Conservation (phyloP, 2,113 vertebrate species). For the Dinomys branickii region DNA sequence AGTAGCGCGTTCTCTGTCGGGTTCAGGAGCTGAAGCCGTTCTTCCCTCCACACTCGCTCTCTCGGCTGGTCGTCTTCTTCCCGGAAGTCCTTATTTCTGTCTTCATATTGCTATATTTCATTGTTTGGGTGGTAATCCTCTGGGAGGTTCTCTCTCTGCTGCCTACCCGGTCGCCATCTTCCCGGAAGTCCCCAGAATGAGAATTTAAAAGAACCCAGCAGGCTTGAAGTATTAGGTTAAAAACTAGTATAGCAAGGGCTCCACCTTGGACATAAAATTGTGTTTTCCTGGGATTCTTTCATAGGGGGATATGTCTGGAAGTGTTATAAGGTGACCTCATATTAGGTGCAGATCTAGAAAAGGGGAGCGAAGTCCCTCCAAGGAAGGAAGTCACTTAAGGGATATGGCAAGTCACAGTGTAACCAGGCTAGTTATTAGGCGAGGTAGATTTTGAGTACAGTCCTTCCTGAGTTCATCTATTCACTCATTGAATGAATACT, state of each 20-base stretch:
- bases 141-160: no score
- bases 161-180: no score
- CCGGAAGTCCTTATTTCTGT: no score
- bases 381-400: slow-evolving; percentile 8
- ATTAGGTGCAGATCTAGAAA: background rate
- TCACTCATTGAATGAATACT: slow-evolving; percentile 16
- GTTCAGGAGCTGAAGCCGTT: no score
- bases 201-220: background rate
- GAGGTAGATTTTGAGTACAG: background rate
- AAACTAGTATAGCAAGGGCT: background rate
- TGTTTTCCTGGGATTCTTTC: background rate
- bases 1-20: no score
- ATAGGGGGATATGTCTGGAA: background rate
- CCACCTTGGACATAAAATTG: background rate
- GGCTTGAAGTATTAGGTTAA: background rate
- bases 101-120: no score
- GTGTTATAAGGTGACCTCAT: background rate
- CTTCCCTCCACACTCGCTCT: no score
- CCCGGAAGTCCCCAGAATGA: no score
- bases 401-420: background rate
- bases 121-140: no score
- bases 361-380: background rate
- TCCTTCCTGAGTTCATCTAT: background rate
- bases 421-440: background rate
- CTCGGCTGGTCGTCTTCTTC: no score